Conservation (phyloP, 1,140 invertebrate genomes). For the Calliopsis andreniformis region DNA sequence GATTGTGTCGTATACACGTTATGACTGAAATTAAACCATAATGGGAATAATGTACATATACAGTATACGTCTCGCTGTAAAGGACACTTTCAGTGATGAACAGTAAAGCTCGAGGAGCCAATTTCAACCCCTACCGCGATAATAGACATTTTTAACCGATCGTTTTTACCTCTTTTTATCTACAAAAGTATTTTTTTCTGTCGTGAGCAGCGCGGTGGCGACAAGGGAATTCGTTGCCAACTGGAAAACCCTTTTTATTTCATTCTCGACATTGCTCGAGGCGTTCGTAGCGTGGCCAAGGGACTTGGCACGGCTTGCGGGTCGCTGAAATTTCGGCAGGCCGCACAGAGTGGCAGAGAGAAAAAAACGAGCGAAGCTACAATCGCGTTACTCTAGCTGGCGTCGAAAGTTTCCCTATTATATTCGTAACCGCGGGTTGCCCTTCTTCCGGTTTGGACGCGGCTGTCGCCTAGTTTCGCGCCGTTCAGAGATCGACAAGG, state of each 20-base stretch:
- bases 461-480: conserved; percentile 11
- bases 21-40: too few relatives aligned
- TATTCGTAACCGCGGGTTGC: background rate
- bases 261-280: background rate
- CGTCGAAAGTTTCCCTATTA: conserved; percentile 35
- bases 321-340: conserved; percentile 24
- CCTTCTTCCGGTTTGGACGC: conserved; percentile 10
- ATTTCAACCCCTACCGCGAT: background rate
- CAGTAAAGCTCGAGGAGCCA: background rate
- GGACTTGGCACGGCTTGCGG: conserved; percentile 39
- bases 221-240: conserved; percentile 31
- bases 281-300: conserved; percentile 24
- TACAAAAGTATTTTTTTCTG: conserved; percentile 26
- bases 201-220: background rate
- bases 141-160: conserved; percentile 10
- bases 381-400: background rate
- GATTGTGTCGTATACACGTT: too few relatives aligned
- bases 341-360: too few relatives aligned
- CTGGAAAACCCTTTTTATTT: conserved; percentile 26
- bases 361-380: conserved; percentile 24
- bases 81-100: too few relatives aligned
- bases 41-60: too few relatives aligned
- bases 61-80: too few relatives aligned
- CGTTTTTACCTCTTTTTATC: background rate
- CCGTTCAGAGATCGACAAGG: conserved; percentile 14